Conservation (phyloP, 2,113 vertebrate species). For the Coryphaenoides rupestris region DNA sequence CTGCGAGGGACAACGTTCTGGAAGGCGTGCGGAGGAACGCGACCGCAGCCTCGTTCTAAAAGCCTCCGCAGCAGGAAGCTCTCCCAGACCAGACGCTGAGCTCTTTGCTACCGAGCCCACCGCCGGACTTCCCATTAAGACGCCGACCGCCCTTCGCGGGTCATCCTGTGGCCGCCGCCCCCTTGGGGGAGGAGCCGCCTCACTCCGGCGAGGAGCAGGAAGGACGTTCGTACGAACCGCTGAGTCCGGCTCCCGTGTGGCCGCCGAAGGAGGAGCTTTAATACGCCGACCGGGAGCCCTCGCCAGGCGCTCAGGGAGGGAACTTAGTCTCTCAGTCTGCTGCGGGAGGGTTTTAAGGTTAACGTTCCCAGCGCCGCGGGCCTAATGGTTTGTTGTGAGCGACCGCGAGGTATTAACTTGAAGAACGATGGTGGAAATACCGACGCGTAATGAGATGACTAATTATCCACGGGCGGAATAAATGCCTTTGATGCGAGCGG, state of each 20-base stretch:
- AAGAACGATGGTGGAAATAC: conserved; percentile 2
- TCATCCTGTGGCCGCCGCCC: no score
- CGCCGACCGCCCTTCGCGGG: no score
- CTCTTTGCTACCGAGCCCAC: no score
- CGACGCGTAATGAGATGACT: background rate
- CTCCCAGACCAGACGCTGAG: no score
- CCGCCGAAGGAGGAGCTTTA: conserved; percentile 38
- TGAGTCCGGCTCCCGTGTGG: conserved; percentile 43
- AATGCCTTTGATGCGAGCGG: no score
- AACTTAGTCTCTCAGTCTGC: conserved; percentile 14
- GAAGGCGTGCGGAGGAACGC: no score
- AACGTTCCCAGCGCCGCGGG: conserved; percentile 8
- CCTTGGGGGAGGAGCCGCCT: conserved; percentile 40
- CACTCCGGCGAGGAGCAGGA: conserved; percentile 42
- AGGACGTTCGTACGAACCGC: conserved; percentile 57
- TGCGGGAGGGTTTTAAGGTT: conserved; percentile 10
- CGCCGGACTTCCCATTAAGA: no score
- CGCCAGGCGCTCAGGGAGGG: conserved; percentile 21
- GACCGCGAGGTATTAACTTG: conserved; percentile 23
- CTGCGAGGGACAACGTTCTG: no score
- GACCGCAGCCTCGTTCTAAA: no score
- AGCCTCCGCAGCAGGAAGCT: no score
- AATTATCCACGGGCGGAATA: no score
- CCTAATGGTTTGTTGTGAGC: conserved; percentile 30
- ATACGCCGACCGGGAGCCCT: conserved; percentile 44